Evolutionary conservation across 2,888 invertebrate genomes (phyloP), one percentile per base, ranked within the genome.

Genomic region (Neocrepidodera transversa): DNA sequence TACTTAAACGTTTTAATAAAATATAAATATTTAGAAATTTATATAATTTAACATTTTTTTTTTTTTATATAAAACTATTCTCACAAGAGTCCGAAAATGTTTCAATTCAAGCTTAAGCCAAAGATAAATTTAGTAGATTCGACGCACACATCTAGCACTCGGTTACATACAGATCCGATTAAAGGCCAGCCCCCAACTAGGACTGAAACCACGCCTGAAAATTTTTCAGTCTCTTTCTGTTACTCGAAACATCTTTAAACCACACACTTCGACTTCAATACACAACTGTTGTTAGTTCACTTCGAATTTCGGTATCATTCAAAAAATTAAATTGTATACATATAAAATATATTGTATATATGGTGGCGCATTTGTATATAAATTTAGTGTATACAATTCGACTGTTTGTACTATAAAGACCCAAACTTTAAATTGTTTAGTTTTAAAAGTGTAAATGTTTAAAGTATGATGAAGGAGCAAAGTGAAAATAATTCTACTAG

Each of bases 381-480:
- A 71, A 73, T 70, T 71, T 75, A 76, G 71, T 76, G 77, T 78
- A 77, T 77, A 77, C 75, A 75, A 71, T 72, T 73, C 53, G 76
- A 78, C 78, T 79, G 78, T 78, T 78, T 78, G 78, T 77, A 75
- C 76, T 78, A 76, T 76, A 76, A 75, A 73, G 73, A 72, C 72
- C 71, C 70, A 76, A 78, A 48, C 72, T 77, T 77, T 74, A 78
- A 78, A 77, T 75, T 78, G 78, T 78, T 78, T 76, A 76, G 76
- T 73, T 76, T 74, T 71, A 65, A 61, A 64, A 66, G 71, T 66
- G 74, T 78, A 78, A 78, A 79, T 78, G 78, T 78, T 79, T 78
- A 77, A 75, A 74, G 72, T 72, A 76, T 77, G 76, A 79, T 78
- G 79, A 78, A 79, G 74, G 76, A 79, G 72, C 76, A 68, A 78